A percentile compares a stretch with the other conserved stretches of the same genome.
Conservation (phyloP, 1,140 invertebrate species). For the Heliconius nattereri region DNA sequence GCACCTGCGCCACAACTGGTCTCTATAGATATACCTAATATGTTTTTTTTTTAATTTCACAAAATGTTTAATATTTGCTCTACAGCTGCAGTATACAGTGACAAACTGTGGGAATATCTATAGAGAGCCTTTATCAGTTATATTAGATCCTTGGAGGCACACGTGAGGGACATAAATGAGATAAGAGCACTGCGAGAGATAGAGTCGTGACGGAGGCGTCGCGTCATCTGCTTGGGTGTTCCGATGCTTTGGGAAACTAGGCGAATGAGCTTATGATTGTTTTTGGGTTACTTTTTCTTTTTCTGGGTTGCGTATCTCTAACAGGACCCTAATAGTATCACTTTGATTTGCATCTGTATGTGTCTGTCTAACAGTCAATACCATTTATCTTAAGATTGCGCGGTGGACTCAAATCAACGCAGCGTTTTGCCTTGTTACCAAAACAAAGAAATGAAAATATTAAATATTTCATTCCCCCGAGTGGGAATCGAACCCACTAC, state of each 20-base stretch:
- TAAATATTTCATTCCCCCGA: too few relatives aligned
- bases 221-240: conserved; percentile 37
- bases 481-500: background rate
- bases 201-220: conserved; percentile 36
- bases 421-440: too few relatives aligned
- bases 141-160: conserved; percentile 10
- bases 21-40: background rate
- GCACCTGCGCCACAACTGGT: background rate
- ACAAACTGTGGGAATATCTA: conserved; percentile 14
- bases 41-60: too few relatives aligned
- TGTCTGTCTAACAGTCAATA: too few relatives aligned
- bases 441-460: too few relatives aligned
- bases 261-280: too few relatives aligned
- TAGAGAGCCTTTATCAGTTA: conserved; percentile 1
- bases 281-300: too few relatives aligned
- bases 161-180: conserved; percentile 41
- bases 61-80: background rate
- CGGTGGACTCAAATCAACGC: too few relatives aligned
- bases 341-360: too few relatives aligned
- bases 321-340: too few relatives aligned
- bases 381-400: too few relatives aligned
- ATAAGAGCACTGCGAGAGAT: conserved; percentile 21
- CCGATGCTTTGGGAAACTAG: background rate
- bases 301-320: too few relatives aligned
- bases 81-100: background rate